These are phyloP conservation scores for Epinotia ramella DNA, from an alignment of 2,888 invertebrate genomes.

Conservation along the genomic window DNA sequence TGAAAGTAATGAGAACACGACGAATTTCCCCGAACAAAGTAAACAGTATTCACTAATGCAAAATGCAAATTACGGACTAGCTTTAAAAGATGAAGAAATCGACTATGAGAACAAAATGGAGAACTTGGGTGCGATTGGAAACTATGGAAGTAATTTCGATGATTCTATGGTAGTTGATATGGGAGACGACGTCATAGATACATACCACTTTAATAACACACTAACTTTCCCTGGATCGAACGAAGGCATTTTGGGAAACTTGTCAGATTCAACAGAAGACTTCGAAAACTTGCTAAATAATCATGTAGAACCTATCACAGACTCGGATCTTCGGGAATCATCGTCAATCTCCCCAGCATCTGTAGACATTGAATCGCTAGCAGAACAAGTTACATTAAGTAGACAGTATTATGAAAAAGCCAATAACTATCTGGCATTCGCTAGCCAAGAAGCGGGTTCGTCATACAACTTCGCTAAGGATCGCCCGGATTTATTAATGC, in stretches of 20 bases:
- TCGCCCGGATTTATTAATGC: conserved; percentile 86
- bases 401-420: conserved; percentile 84
- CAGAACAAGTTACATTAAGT: conserved; percentile 89
- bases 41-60: conserved; percentile 93
- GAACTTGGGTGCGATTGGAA: conserved; percentile 86
- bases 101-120: conserved; percentile 92
- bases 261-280: conserved; percentile 93
- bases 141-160: conserved; percentile 88
- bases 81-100: conserved; percentile 92
- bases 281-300: conserved; percentile 90
- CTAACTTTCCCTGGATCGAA: conserved; percentile 92
- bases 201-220: conserved; percentile 92
- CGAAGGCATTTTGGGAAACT: conserved; percentile 91
- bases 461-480: conserved; percentile 87
- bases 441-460: conserved; percentile 81
- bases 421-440: conserved; percentile 75
- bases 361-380: conserved; percentile 90
- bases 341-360: conserved; percentile 90
- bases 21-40: conserved; percentile 82
- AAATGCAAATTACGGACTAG: conserved; percentile 92
- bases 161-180: conserved; percentile 95
- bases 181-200: conserved; percentile 91
- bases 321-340: conserved; percentile 88
- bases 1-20: conserved; percentile 87
- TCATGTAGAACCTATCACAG: conserved; percentile 88